Conservation (phyloP, 1,140 invertebrate genomes). For the Condylostylus longicornis region DNA sequence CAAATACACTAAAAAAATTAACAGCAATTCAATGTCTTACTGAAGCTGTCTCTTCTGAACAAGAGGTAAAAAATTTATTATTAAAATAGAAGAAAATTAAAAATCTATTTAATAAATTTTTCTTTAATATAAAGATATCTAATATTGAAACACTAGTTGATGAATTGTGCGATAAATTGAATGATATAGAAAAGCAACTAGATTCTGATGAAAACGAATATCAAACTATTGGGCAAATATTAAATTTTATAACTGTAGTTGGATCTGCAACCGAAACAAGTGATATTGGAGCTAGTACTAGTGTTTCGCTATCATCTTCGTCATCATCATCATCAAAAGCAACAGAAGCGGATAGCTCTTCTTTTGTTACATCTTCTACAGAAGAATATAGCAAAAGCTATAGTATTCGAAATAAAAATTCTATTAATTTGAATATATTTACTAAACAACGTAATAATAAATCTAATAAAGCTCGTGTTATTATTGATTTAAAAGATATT, state of each 20-base stretch:
- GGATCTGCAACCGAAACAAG: constrained; percentile 2
- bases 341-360: constrained; percentile 1
- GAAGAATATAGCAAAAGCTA: neutral
- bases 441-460: too few species aligned
- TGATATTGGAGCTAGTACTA: too few species aligned
- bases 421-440: too few species aligned
- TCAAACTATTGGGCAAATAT: neutral
- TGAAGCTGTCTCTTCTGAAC: constrained; percentile 33
- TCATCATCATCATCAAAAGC: neutral
- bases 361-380: neutral
- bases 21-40: constrained; percentile 40
- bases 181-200: constrained; percentile 27
- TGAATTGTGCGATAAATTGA: constrained; percentile 35
- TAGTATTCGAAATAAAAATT: too few species aligned
- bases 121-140: constrained; percentile 31
- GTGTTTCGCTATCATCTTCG: constrained; percentile 1
- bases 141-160: constrained; percentile 36
- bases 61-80: constrained; percentile 33
- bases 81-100: neutral
- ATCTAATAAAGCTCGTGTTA: too few species aligned
- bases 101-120: constrained; percentile 9
- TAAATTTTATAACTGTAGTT: neutral
- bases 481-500: too few species aligned
- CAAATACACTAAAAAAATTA: constrained; percentile 35
- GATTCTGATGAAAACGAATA: constrained; percentile 6